phyloP scores from a whole-genome alignment of 2,888 invertebrate species.

The Herminia tarsipennalis region DNA sequence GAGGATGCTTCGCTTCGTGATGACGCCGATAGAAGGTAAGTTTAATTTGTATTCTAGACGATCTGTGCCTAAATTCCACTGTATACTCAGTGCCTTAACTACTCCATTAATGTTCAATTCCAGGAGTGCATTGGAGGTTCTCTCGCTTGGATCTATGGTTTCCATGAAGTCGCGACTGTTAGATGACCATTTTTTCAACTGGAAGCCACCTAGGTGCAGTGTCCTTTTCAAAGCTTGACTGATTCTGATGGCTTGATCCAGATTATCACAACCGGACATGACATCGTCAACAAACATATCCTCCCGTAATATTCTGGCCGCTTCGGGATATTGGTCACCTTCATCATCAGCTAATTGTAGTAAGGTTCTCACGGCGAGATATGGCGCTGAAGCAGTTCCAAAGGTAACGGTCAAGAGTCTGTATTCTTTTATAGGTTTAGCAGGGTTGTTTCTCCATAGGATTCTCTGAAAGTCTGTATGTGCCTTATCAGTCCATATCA shows the following conservation, averaged over 20 bases:
- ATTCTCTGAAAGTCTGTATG: not conserved
- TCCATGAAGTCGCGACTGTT: conserved; percentile 3
- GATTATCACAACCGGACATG: conserved; percentile 7
- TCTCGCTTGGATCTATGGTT: not conserved
- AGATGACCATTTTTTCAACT: conserved; percentile 9
- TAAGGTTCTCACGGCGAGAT: conserved; percentile 24
- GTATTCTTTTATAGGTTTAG: conserved; percentile 4
- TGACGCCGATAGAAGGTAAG: not conserved
- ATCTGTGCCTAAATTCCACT: not conserved
- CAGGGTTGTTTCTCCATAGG: not conserved
- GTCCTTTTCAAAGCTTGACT: conserved; percentile 9
- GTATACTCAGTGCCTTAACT: not conserved
- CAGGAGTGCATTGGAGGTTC: not conserved
- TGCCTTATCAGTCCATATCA: too few relatives aligned
- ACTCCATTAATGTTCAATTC: not conserved
- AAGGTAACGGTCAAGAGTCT: conserved; percentile 20
- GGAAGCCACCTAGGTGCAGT: conserved; percentile 3
- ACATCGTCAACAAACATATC: conserved; percentile 29
- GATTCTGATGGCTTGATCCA: conserved; percentile 8
- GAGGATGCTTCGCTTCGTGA: not conserved
- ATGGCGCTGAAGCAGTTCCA: conserved; percentile 28
- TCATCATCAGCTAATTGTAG: conserved; percentile 24
- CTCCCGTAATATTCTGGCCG: conserved; percentile 6
- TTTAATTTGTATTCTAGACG: not conserved
- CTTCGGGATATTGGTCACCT: conserved; percentile 4